Evolutionary conservation across 2,113 vertebrate genomes (phyloP), one percentile per base, ranked within the genome.

Genomic region (Rhynchopsitta pachyrhyncha): DNA sequence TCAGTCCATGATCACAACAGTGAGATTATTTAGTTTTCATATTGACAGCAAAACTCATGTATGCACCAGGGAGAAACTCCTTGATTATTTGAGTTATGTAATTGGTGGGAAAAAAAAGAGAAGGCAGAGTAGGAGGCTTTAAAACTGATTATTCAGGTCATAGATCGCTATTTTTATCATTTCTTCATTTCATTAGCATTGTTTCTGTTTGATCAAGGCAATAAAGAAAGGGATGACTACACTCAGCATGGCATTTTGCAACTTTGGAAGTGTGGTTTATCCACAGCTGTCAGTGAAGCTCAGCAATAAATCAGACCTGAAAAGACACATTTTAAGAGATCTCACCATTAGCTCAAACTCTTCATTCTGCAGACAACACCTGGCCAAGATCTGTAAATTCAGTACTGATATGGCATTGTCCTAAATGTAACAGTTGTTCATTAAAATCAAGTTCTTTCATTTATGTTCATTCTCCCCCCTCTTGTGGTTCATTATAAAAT

Each of bases 401-500:
- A 63, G 35, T 39, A 23, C 27, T 73, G 41, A 47, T 64, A 76
- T 1, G 1, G 6, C 57, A 73, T 57, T 84, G 52, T 86, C 69
- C 62, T 81, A 75, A 86, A 52, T 63, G 57, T 84, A 94, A 66
- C 62, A 49, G 70, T 76, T 86, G 39, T 94, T 95, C 80, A 85
- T 88, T 82, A 70, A 92, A 94, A 92, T 82, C 86, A 83, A 82
- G 70, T 75, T 66, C 83, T 93, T 92, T 82, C 95, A 98, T 98
- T 98, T 95, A 88, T 92, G 97, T 97, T 98, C 98, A 91, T 91
- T 97, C 93, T 98, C 95, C 98, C 86, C 98, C 98, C 98, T 98
- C 98, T 98, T 98, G 98, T 98, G 98, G 98, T 87, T 96, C 87
- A 94, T 95, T 93, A 96, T 87, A 96, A 97, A 98, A 98, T 97